phyloP scores from a whole-genome alignment of 2,888 invertebrate species.

The Eilema sororculum region DNA sequence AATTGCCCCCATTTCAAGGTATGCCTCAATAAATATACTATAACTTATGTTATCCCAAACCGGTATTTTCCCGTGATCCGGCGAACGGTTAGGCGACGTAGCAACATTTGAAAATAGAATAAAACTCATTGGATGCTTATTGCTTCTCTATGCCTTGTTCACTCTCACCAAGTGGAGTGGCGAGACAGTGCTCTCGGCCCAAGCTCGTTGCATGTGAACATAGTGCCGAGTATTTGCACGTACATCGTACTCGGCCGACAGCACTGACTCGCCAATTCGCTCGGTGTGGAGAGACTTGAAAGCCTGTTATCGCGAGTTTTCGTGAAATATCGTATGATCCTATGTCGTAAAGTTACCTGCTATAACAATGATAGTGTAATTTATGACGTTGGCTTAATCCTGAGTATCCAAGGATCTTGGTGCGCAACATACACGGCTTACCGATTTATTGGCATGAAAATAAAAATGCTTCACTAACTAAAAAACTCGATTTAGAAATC shows the following conservation, averaged over 20 bases:
- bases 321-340: neutral
- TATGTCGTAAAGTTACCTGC: neutral
- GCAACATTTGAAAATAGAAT: slow-evolving; percentile 5
- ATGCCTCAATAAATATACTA: slow-evolving; percentile 44
- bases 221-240: no score
- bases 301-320: neutral
- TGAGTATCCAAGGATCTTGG: no score
- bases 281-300: no score
- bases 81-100: neutral
- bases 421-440: no score
- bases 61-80: neutral
- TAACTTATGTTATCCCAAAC: slow-evolving; percentile 18
- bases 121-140: neutral
- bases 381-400: no score
- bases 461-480: neutral
- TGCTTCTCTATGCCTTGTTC: no score
- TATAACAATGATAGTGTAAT: neutral
- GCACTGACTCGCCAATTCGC: no score
- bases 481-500: neutral
- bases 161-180: no score
- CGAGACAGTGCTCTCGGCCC: no score
- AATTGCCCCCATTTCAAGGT: slow-evolving; percentile 74
- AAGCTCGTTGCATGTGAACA: no score
- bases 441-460: no score
- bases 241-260: no score